phyloP scores from a whole-genome alignment of 1,140 invertebrate species.

The Heliothis subflexa region DNA sequence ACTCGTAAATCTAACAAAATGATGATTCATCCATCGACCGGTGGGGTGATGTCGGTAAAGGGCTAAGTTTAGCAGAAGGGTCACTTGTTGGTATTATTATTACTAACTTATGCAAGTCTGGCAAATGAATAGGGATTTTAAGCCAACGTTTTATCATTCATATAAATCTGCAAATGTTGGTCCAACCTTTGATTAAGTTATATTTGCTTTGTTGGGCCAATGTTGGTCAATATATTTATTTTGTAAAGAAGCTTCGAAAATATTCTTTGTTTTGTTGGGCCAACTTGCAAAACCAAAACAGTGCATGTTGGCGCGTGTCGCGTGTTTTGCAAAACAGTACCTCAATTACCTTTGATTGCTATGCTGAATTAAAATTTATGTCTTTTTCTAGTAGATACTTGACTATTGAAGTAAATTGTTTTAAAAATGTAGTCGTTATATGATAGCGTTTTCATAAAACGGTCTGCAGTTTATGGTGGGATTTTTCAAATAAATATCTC shows the following conservation, averaged over 20 bases:
- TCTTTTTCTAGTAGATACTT: too few relatives aligned
- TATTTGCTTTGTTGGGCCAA: background rate
- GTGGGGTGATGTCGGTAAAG: too few relatives aligned
- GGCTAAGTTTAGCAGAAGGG: too few relatives aligned
- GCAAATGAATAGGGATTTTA: too few relatives aligned
- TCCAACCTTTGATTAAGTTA: background rate
- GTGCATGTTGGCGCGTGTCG: slow-evolving; percentile 9
- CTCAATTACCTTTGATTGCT: slow-evolving; percentile 5
- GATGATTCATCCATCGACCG: too few relatives aligned
- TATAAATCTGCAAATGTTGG: background rate
- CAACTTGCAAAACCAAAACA: slow-evolving; percentile 1
- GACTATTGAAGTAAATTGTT: too few relatives aligned
- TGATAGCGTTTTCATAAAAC: background rate
- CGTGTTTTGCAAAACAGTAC: background rate
- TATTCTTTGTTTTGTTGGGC: background rate
- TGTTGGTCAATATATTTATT: slow-evolving; percentile 1
- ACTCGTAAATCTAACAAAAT: too few relatives aligned
- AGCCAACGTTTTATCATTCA: too few relatives aligned
- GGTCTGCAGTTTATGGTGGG: background rate
- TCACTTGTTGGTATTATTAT: too few relatives aligned
- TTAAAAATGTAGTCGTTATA: background rate
- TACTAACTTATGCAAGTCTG: too few relatives aligned
- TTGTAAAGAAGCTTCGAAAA: background rate
- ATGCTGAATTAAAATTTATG: background rate
- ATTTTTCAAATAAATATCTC: background rate